These are phyloP conservation scores for Prosopocoilus inquinatus DNA, from an alignment of 2,888 invertebrate genomes.

Conservation along the genomic window DNA sequence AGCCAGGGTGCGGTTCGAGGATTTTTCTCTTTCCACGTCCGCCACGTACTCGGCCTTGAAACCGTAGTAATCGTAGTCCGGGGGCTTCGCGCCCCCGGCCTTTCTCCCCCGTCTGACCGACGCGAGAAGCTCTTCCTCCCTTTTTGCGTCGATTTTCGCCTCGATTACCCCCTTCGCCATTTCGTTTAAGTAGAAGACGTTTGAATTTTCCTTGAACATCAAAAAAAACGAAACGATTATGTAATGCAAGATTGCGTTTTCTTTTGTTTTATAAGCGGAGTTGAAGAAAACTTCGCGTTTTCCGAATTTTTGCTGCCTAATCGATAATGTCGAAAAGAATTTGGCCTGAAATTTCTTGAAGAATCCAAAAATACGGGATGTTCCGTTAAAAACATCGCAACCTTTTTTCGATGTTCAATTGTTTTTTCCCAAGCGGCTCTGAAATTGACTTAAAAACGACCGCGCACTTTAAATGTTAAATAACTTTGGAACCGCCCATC, in stretches of 20 bases:
- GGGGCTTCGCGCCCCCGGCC: constrained; percentile 27
- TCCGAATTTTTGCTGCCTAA: too few relatives aligned
- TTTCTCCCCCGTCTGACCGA: constrained; percentile 9
- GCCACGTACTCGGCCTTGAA: constrained; percentile 53
- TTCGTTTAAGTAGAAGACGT: constrained; percentile 26
- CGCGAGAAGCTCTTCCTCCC: background rate
- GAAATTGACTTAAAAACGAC: too few relatives aligned
- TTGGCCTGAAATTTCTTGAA: too few relatives aligned
- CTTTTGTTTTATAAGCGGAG: background rate
- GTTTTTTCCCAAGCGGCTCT: too few relatives aligned
- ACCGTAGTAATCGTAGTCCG: constrained; percentile 49
- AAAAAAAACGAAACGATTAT: background rate
- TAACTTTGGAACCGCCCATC: too few relatives aligned
- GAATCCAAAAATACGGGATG: too few relatives aligned
- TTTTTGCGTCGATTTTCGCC: constrained; percentile 1
- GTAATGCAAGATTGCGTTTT: background rate
- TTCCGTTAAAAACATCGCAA: too few relatives aligned
- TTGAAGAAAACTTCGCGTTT: too few relatives aligned
- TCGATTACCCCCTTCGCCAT: constrained; percentile 21
- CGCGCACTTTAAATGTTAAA: too few relatives aligned
- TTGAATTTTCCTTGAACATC: constrained; percentile 20
- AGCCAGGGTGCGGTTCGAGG: constrained; percentile 47
- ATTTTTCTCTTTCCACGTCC: constrained; percentile 40
- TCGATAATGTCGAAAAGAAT: too few relatives aligned
- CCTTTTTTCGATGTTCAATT: constrained; percentile 13